phyloP scores from a whole-genome alignment of 1,140 invertebrate species.

The Zophobas morio region DNA sequence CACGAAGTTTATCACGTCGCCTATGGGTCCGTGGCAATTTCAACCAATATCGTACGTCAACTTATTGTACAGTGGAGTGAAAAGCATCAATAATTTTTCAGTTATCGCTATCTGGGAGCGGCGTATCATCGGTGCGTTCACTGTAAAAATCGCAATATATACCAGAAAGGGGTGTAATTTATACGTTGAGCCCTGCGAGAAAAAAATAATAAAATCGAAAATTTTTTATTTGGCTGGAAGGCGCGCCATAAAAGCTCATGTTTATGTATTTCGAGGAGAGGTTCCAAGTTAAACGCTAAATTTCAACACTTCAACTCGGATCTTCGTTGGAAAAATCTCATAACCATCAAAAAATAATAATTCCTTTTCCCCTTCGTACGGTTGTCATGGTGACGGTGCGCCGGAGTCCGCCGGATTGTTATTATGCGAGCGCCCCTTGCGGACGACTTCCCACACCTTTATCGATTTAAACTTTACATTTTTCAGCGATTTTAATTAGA shows the following conservation, averaged over 20 bases:
- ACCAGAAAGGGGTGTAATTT: constrained; percentile 13
- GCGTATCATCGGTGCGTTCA: constrained; percentile 29
- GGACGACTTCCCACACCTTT: constrained; percentile 16
- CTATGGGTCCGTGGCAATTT: constrained; percentile 56
- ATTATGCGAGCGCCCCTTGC: constrained; percentile 51
- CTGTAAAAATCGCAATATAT: constrained; percentile 36
- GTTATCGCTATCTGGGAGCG: constrained; percentile 38
- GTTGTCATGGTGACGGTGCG: constrained; percentile 53
- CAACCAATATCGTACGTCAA: constrained; percentile 61
- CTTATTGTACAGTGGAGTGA: constrained; percentile 56
- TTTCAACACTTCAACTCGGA: constrained; percentile 53
- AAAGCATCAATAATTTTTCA: constrained; percentile 56
- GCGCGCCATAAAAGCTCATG: constrained; percentile 21
- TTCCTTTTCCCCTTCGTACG: constrained; percentile 58
- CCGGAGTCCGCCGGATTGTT: constrained; percentile 51
- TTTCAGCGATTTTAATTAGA: not conserved
- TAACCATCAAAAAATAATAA: constrained; percentile 62
- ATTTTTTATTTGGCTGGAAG: constrained; percentile 1
- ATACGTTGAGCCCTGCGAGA: not conserved
- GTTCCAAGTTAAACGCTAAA: constrained; percentile 55
- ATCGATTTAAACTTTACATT: constrained; percentile 29
- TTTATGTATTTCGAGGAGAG: constrained; percentile 46
- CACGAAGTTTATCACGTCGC: constrained; percentile 63
- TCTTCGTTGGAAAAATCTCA: constrained; percentile 58
- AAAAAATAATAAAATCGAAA: constrained; percentile 30